These are phyloP conservation scores for Gulo gulo DNA, from an alignment of 2,113 vertebrate genomes.

Conservation along the genomic window DNA sequence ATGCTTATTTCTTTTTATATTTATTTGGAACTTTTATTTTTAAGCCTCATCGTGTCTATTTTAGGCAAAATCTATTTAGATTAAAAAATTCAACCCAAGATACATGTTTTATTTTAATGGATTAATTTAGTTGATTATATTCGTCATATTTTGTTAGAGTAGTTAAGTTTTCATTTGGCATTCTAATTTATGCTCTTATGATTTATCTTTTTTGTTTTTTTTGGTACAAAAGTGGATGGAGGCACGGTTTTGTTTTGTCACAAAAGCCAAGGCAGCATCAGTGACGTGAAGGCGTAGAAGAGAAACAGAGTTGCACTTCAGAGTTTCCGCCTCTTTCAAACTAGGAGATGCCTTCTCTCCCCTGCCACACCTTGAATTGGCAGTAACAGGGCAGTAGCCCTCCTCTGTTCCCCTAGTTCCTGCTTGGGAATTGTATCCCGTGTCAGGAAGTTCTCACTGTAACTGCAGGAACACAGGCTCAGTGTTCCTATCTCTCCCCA, in stretches of 20 bases:
- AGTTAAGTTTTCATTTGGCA: neutral
- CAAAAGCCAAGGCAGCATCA: neutral
- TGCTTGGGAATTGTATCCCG: neutral
- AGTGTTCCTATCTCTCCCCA: fast-evolving
- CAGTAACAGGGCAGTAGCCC: fast-evolving
- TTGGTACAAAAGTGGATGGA: neutral
- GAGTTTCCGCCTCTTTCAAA: neutral
- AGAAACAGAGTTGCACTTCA: neutral
- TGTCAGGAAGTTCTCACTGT: neutral
- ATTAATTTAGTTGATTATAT: neutral
- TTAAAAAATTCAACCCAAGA: neutral
- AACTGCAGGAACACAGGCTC: neutral
- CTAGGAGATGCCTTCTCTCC: neutral
- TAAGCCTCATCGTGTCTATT: neutral
- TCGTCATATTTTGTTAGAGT: neutral
- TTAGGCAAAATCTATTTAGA: conserved; percentile 13
- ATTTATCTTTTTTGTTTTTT: neutral
- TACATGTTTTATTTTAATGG: neutral
- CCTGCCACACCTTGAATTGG: fast-evolving
- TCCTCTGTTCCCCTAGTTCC: neutral
- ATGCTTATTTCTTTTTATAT: neutral
- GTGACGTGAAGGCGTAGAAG: neutral
- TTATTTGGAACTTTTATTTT: conserved; percentile 3
- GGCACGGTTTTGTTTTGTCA: neutral
- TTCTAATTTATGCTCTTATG: neutral